Conservation (phyloP, 2,113 vertebrate species). For the Penelope pileata region DNA sequence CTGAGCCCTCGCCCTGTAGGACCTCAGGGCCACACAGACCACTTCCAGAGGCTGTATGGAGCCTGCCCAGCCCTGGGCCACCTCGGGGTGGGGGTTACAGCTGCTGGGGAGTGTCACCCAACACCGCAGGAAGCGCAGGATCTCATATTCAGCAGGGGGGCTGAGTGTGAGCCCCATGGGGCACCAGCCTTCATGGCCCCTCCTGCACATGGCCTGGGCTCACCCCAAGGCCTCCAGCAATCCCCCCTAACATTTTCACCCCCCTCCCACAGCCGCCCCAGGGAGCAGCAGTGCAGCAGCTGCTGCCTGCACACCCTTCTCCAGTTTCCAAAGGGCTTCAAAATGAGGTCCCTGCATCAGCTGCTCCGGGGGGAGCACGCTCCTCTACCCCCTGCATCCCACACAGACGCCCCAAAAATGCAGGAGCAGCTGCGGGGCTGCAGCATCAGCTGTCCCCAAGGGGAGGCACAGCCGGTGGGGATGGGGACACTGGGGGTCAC, state of each 20-base stretch:
- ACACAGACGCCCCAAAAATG: background rate
- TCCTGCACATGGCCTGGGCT: background rate
- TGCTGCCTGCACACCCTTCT: background rate
- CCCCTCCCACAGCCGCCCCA: accelerated
- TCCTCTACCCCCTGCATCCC: background rate
- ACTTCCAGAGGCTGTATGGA: background rate
- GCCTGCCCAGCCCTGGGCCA: background rate
- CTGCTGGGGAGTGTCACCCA: background rate
- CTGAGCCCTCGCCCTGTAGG: background rate
- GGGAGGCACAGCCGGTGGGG: background rate
- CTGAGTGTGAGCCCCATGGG: background rate
- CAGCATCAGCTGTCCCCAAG: background rate
- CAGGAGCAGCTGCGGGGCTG: background rate
- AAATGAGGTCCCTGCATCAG: background rate
- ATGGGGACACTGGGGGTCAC: background rate
- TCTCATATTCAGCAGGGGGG: background rate
- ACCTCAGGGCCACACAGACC: background rate
- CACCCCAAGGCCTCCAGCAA: background rate
- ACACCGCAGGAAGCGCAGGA: background rate
- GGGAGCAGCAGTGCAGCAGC: background rate
- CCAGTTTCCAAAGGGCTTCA: background rate
- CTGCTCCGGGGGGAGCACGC: background rate
- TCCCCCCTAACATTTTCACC: background rate
- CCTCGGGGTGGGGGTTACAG: background rate
- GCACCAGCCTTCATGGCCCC: background rate